These are phyloP conservation scores for Antedon mediterranea DNA, from an alignment of 53 echinoderm and acorn worm species.

Conservation along the genomic window DNA sequence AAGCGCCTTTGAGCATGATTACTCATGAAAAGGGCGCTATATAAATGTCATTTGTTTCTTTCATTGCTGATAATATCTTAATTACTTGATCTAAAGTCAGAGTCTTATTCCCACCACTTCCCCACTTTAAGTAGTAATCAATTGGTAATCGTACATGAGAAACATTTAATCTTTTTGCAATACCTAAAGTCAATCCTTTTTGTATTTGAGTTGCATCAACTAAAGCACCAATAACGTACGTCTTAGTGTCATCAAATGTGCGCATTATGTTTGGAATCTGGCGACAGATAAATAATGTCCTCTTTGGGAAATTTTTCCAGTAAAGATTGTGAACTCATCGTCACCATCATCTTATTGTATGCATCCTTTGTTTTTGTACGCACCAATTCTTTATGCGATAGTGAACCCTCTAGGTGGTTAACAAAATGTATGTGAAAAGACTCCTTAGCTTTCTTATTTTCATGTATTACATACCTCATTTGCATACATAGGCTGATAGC, in stretches of 20 bases:
- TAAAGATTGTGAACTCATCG: conserved; percentile 34
- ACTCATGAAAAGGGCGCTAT: too few relatives aligned
- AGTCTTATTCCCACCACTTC: too few relatives aligned
- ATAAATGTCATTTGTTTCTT: conserved; percentile 45
- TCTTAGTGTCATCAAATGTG: conserved; percentile 43
- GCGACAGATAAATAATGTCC: conserved; percentile 62
- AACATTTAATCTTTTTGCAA: too few relatives aligned
- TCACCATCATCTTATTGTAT: conserved; percentile 39
- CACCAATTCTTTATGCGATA: conserved; percentile 33
- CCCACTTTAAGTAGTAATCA: too few relatives aligned
- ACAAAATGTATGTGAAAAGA: too few relatives aligned
- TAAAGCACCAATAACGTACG: conserved; percentile 69
- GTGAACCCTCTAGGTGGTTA: too few relatives aligned
- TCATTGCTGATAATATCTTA: conserved; percentile 57
- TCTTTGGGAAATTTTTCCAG: conserved; percentile 54
- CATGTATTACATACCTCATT: too few relatives aligned
- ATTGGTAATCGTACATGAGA: too few relatives aligned
- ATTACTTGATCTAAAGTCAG: too few relatives aligned
- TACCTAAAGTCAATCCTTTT: conserved; percentile 48
- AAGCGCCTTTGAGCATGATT: background rate
- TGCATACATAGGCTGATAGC: too few relatives aligned
- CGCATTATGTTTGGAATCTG: conserved; percentile 72
- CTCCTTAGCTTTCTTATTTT: too few relatives aligned
- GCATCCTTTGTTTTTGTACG: conserved; percentile 6
- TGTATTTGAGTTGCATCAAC: conserved; percentile 45